phyloP scores from a whole-genome alignment of 2,113 vertebrate species.

The Strigops habroptila region DNA sequence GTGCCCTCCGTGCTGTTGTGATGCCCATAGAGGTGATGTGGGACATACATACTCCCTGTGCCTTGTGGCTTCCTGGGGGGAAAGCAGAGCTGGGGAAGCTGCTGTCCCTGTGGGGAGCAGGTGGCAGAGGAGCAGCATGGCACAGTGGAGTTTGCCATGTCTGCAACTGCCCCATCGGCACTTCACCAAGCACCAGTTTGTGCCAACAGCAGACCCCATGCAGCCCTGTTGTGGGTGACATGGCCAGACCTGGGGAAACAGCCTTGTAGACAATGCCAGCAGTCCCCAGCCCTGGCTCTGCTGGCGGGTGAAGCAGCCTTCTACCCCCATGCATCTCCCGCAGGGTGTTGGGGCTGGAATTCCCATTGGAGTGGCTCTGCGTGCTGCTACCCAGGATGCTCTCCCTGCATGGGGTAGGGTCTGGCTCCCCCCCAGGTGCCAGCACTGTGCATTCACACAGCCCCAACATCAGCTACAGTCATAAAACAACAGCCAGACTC shows the following conservation, averaged over 20 bases:
- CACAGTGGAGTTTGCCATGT: accelerated
- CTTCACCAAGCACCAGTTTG: neutral
- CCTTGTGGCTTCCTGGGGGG: neutral
- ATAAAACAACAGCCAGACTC: neutral
- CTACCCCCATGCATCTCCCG: neutral
- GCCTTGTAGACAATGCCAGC: neutral
- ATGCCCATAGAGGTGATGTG: neutral
- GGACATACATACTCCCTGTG: neutral
- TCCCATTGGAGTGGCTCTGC: neutral
- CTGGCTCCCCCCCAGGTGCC: neutral
- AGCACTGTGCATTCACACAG: neutral
- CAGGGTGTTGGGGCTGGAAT: neutral
- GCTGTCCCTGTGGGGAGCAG: neutral
- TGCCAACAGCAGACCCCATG: neutral
- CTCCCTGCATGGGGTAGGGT: neutral
- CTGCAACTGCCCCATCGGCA: neutral
- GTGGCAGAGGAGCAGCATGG: neutral
- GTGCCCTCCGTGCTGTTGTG: accelerated
- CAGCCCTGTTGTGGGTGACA: neutral
- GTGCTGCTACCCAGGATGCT: accelerated
- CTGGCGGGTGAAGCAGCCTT: neutral
- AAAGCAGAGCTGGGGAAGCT: neutral
- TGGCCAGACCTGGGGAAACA: neutral
- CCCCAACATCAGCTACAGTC: neutral
- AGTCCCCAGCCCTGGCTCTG: neutral